phyloP scores from a whole-genome alignment of 2,113 vertebrate genomes.

The Rhynchomys soricoides region DNA sequence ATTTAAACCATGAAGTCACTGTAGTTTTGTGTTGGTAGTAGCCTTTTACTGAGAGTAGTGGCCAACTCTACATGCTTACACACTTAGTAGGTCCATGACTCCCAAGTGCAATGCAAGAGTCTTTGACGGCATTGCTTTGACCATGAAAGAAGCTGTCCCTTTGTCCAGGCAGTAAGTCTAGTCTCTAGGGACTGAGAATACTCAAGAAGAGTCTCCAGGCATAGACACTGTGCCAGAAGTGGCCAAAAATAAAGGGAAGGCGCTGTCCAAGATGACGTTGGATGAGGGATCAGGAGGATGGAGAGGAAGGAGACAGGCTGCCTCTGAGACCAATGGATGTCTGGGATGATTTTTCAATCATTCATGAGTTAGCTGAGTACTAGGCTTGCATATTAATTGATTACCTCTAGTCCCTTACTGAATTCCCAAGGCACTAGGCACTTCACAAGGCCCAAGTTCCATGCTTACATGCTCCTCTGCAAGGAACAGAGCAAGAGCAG shows the following conservation, averaged over 20 bases:
- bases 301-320: not conserved
- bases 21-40: not conserved
- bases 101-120: not conserved
- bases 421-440: not conserved
- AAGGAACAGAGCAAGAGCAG: not conserved
- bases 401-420: not conserved
- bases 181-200: not conserved
- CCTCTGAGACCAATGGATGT: not conserved
- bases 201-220: not conserved
- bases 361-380: not conserved
- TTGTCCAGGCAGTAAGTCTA: not conserved
- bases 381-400: not conserved
- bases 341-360: not conserved
- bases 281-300: not conserved
- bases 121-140: not conserved
- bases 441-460: fast-evolving
- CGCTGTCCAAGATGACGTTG: not conserved
- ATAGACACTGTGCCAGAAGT: not conserved
- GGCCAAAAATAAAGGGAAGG: not conserved
- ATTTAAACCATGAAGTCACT: not conserved
- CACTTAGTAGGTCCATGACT: not conserved
- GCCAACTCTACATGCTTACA: not conserved
- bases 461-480: fast-evolving
- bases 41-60: not conserved
- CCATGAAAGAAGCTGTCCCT: not conserved